phyloP scores from a whole-genome alignment of 2,113 vertebrate genomes.

The Microcebus jonahi region DNA sequence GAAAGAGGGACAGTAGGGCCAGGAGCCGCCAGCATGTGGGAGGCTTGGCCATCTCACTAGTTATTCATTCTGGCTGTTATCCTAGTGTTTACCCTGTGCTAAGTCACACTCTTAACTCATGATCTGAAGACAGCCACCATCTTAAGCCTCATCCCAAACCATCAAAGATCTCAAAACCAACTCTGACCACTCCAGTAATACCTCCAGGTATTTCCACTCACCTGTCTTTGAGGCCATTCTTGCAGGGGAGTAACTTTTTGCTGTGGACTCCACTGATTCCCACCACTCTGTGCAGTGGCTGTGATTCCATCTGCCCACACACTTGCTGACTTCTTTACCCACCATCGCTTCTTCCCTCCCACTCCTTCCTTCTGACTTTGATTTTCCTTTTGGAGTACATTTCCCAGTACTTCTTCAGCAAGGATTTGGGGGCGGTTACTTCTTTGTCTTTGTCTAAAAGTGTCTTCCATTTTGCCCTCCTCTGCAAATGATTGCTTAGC shows the following conservation, averaged over 20 bases:
- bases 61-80: fast-evolving
- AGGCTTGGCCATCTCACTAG: not conserved
- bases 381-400: not conserved
- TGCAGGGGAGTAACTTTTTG: too few species aligned
- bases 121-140: not conserved
- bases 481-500: not conserved
- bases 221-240: fast-evolving
- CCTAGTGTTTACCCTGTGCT: too few species aligned
- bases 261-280: not conserved
- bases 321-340: not conserved
- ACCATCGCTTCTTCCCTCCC: not conserved
- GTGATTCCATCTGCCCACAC: not conserved
- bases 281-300: not conserved
- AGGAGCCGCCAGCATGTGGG: not conserved
- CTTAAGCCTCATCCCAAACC: not conserved
- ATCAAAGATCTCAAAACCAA: not conserved
- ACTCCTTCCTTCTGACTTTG: slow-evolving; percentile 18
- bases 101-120: fast-evolving
- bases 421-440: not conserved
- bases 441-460: slow-evolving; percentile 33
- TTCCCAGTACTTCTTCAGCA: not conserved
- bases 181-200: too few species aligned
- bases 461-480: not conserved
- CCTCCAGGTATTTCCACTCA: not conserved
- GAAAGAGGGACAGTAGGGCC: not conserved